Base-by-base conservation (phyloP, 2,113 vertebrate genomes). In the Epinephelus moara region DNA sequence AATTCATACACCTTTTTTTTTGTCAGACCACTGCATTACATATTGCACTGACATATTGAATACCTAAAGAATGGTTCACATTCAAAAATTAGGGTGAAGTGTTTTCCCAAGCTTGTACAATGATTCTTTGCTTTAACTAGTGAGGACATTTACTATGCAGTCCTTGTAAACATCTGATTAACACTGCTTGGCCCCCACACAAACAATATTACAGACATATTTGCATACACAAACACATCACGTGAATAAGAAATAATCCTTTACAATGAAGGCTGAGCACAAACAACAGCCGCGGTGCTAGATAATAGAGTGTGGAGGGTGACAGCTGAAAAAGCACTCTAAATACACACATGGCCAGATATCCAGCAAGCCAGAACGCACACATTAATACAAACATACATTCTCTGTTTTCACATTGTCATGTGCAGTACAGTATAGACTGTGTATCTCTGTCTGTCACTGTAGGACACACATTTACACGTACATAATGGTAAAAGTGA, bases 131-230 rank as follows among this genome's bases (percentile, higher is more conserved):
- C 52, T 47, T 74, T 80, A 75, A 84, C 76, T 53, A 17, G 71
- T 50, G 67, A 69, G 62, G n/a, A 45, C 59, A 84, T 83, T 86
- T 74, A 80, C 85, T 57, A 76, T 82, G 81, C 77, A 59, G 67
- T 61, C 53, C 84, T 80, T 87, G 72, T 81, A 82, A 89, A 92
- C 78, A 92, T 82, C 78, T 91, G 78, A 91, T 89, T 92, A 91
- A 85, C 82, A 88, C 69, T 82, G 81, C 66, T 53, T 84, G 69
- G 11, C 61, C 80, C 70, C 42, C 47, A 71, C 70, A 75, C 55
- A 85, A 73, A 80, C 78, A 73, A 71, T 67, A 78, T 74, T 75
- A 62, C 37, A 69, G 70, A 69, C 62, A 72, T 62, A 80, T 86
- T 76, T 2, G 47, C 70, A 82, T 79, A 52, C 81, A 75, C 70